Conservation (phyloP, 2,113 vertebrate species). For the Campylorhamphus procurvoides region DNA sequence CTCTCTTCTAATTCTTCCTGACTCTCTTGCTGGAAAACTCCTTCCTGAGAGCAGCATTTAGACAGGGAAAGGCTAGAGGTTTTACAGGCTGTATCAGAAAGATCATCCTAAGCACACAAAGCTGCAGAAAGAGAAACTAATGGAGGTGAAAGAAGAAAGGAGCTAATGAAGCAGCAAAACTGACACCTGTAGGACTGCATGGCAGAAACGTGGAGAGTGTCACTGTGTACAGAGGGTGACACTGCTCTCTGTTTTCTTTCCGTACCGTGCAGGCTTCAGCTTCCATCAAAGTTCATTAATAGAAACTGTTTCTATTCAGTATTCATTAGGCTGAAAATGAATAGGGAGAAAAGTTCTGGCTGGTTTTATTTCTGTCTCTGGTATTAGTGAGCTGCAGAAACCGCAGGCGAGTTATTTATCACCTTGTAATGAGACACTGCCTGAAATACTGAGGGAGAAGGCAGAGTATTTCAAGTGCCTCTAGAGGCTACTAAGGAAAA, state of each 20-base stretch:
- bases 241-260: not conserved
- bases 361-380: not conserved
- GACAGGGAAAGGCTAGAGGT: not conserved
- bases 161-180: not conserved
- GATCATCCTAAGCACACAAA: not conserved
- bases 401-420: not conserved
- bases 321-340: conserved; percentile 20
- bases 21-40: not conserved
- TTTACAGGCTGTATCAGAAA: not conserved
- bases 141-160: not conserved
- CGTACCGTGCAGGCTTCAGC: not conserved
- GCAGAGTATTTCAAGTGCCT: not conserved
- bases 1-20: not conserved
- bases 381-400: conserved; percentile 9
- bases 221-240: not conserved
- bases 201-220: not conserved
- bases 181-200: not conserved
- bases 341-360: not conserved
- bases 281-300: not conserved
- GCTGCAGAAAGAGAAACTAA: not conserved
- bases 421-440: not conserved
- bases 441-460: not conserved
- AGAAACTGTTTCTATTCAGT: not conserved
- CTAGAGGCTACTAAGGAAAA: not conserved
- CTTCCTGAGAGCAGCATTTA: not conserved